Evolutionary conservation across 2,888 invertebrate genomes (phyloP), one percentile per base, ranked within the genome.

Genomic region (Eumerus sabulonum): DNA sequence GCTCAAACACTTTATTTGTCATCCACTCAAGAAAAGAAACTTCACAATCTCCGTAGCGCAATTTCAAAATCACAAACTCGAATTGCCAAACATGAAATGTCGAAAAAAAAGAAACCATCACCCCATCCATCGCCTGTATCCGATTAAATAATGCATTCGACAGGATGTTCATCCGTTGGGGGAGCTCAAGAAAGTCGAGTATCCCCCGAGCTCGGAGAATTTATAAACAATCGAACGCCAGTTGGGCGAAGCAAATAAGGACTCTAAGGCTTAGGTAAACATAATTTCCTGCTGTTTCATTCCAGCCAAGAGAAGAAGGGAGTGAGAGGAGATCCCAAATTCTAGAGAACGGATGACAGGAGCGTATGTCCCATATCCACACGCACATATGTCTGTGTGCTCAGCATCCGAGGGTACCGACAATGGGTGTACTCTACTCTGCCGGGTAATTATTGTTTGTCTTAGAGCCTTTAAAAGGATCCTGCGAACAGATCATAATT

Each of bases 281-380:
- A 77, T 77, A 67, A 77, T 77, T 77, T 77, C 67, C 67, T 57
- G 67, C 57, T 77, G 73, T 73, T 77, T 77, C 73, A 72, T 73
- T 73, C 62, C 51, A 57, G 48, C 72, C 62, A 56, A 47, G 66
- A 50, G 57, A 63, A 13, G 14, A 16, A 16, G n/a, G 9, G 16
- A 14, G 36, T 54, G 40, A 38, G 47, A 66, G 56, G 40, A 47
- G 9, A 17, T 38, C 45, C 54, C 40, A 54, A n/a, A n/a, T n/a
- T n/a, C n/a, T n/a, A n/a, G n/a, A n/a, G 54, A 56, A 54, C 2
- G 27, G 27, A 27, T 4, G 27, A 27, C 27, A 7, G 27, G 2
- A 66, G 47, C 50, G 19, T 9, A 19, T 57, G 42, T 54, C 14
- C n/a, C 17, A 5, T 50, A 2, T 50, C 16, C 42, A 12, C 4